Base-by-base conservation (phyloP, 2,888 invertebrate species). In the Germaria angustata region DNA sequence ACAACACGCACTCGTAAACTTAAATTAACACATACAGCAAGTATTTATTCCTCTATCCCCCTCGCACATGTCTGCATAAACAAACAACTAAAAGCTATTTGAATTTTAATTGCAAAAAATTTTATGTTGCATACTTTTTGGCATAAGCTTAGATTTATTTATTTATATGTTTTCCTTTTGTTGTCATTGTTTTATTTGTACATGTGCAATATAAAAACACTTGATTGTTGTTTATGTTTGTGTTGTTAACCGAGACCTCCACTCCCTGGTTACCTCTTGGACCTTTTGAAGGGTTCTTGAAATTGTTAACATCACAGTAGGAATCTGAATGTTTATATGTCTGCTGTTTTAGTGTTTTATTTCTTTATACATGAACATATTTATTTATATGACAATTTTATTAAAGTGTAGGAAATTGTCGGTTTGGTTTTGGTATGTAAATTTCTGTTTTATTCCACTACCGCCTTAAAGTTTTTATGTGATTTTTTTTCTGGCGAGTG, bases 111-210 rank as follows among this genome's bases (percentile, higher is more conserved):
- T 82, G 82, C 75, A 82, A 71, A 57, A 75, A 78, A 78, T 78
- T 81, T 78, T 75, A 69, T 82, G 78, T 71, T 82, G 81, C 78
- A 82, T 82, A 82, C 81, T 82, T 78, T 82, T 82, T 82, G 69
- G 63, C 73, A 34, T 59, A 59, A 53, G 69, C 57, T 79, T 78
- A 66, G 78, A 82, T 82, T 75, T 78, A 65, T 77, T 66, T 72
- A 32, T 61, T 24, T 68, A 9, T 20, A 17, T 24, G 17, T 66
- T 66, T 8, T 75, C n/a, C 13, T 49, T 17, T 15, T 57, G 11
- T 28, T 55, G 13, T 8, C 39, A 28, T 63, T 69, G 57, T 55
- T 71, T 61, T 76, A 76, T 80, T 79, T 79, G 57, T 72, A 59
- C 73, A 73, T 66, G 68, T 53, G 46, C 69, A 63, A 80, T 61